Conservation (phyloP, 2,888 invertebrate species). For the Zaprionus bogoriensis region DNA sequence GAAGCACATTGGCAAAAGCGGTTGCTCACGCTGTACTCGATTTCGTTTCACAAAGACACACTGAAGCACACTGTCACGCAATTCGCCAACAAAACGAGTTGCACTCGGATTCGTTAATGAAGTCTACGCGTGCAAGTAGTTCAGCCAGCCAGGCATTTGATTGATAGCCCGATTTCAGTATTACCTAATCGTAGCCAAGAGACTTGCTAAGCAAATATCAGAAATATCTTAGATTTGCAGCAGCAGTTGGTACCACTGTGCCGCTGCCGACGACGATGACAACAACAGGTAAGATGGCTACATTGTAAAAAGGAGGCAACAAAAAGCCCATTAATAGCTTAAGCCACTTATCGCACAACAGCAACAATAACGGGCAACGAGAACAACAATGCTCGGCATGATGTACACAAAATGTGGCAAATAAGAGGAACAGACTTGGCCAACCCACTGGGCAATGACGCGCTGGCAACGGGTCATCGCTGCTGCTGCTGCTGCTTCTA, state of each 20-base stretch:
- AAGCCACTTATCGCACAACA: slow-evolving; percentile 73
- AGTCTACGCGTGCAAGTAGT: background rate
- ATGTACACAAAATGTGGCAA: slow-evolving; percentile 56
- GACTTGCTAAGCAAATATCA: too few relatives aligned
- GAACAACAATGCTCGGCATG: slow-evolving; percentile 45
- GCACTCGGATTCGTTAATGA: background rate
- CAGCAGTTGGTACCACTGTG: slow-evolving; percentile 49
- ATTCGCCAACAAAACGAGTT: background rate
- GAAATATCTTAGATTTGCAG: background rate
- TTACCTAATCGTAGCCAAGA: too few relatives aligned
- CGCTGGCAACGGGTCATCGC: slow-evolving; percentile 48
- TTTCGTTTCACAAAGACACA: slow-evolving; percentile 62
- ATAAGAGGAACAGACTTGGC: slow-evolving; percentile 48
- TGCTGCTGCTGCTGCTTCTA: slow-evolving; percentile 4
- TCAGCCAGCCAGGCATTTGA: background rate
- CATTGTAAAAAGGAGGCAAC: slow-evolving; percentile 50
- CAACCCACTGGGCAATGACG: slow-evolving; percentile 37
- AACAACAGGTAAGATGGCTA: slow-evolving; percentile 44
- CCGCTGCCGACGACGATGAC: too few relatives aligned
- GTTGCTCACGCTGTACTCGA: slow-evolving; percentile 70
- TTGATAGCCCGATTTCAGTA: too few relatives aligned
- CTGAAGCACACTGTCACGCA: slow-evolving; percentile 62
- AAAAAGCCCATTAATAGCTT: slow-evolving; percentile 77
- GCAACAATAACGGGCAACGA: slow-evolving; percentile 29
- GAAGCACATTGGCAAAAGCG: slow-evolving; percentile 43